A percentile compares a stretch with the other conserved stretches of the same genome.
Evolutionary conservation across 1,140 invertebrate genomes (phyloP).

Genomic region (Telenomus remus): DNA sequence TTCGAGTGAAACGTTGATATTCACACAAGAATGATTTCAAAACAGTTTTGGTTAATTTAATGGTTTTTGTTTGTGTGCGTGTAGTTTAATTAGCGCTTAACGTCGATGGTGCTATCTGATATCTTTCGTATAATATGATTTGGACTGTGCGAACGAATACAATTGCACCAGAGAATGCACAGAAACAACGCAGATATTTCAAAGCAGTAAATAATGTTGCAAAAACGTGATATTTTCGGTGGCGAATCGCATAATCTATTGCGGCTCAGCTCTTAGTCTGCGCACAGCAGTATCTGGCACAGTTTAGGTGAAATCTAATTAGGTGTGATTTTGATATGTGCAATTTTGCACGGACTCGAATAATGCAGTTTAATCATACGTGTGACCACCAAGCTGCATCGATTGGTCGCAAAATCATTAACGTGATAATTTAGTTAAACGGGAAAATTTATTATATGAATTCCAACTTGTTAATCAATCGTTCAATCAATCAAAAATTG

Average conservation of each 20-base stretch:
- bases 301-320: conserved; percentile 34
- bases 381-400: conserved; percentile 1
- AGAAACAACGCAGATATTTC: conserved; percentile 10
- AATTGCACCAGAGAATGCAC: no score
- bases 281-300: conserved; percentile 12
- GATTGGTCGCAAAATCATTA: conserved; percentile 22
- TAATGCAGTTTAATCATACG: conserved; percentile 30
- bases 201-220: no score
- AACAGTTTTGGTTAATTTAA: no score
- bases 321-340: conserved; percentile 41
- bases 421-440: conserved; percentile 1
- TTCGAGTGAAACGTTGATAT: no score
- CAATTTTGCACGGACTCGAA: conserved; percentile 21
- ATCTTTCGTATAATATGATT: no score
- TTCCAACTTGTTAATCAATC: background rate
- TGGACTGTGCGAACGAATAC: no score
- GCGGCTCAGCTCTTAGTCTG: conserved; percentile 11
- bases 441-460: background rate
- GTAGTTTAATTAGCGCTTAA: no score
- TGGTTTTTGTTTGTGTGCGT: no score
- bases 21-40: no score
- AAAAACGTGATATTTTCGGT: background rate
- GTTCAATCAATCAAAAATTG: no score
- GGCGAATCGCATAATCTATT: conserved; percentile 11
- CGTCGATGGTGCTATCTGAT: no score